These are phyloP conservation scores for Steinernema scapterisci DNA, from an alignment of 2,888 invertebrate species.

Conservation along the genomic window DNA sequence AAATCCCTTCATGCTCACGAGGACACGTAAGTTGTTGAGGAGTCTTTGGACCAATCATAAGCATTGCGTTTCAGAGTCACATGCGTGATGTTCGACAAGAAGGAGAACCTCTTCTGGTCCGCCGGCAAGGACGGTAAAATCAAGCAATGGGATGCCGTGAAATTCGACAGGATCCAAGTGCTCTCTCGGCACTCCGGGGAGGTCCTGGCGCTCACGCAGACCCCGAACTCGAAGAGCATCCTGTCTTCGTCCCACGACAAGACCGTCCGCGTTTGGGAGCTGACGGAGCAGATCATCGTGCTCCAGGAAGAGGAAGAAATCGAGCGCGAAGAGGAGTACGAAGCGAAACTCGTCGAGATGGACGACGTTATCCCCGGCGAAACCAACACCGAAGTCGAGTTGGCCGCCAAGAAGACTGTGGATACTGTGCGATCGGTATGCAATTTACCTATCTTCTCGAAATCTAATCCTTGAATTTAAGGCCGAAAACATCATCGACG, in stretches of 20 bases:
- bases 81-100: slow-evolving; percentile 77
- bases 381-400: slow-evolving; percentile 69
- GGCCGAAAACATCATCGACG: slow-evolving; percentile 90
- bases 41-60: background rate
- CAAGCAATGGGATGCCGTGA: slow-evolving; percentile 90
- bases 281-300: slow-evolving; percentile 86
- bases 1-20: slow-evolving; percentile 92
- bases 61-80: slow-evolving; percentile 76
- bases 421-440: slow-evolving; percentile 77
- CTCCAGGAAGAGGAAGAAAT: slow-evolving; percentile 85
- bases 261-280: slow-evolving; percentile 83
- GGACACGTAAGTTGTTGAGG: slow-evolving; percentile 72
- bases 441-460: slow-evolving; percentile 50
- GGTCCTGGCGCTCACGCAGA: slow-evolving; percentile 55
- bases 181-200: slow-evolving; percentile 73
- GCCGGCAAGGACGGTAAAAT: slow-evolving; percentile 86
- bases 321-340: slow-evolving; percentile 67
- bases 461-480: slow-evolving; percentile 56
- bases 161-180: slow-evolving; percentile 85
- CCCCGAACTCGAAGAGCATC: slow-evolving; percentile 54
- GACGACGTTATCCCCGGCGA: slow-evolving; percentile 68
- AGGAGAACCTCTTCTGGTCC: slow-evolving; percentile 89
- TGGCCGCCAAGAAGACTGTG: slow-evolving; percentile 86
- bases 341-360: slow-evolving; percentile 71
- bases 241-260: slow-evolving; percentile 83